Conservation (phyloP, 2,888 invertebrate species). For the Pycnomerus fuliginosus region DNA sequence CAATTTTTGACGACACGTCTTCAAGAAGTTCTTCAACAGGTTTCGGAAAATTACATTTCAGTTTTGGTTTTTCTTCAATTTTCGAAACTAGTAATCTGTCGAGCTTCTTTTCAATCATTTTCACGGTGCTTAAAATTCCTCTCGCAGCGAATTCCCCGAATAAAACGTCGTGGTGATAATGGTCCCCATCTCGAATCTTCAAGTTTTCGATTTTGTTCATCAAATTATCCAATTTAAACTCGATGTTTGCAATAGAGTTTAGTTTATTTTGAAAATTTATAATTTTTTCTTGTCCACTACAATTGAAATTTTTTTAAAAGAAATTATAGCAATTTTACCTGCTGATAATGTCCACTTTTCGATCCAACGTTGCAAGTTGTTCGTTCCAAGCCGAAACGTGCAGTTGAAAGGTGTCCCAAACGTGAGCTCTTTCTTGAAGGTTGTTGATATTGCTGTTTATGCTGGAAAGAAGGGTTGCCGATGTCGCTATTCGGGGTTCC, state of each 20-base stretch:
- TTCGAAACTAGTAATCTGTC: slow-evolving; percentile 37
- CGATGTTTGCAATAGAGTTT: slow-evolving; percentile 33
- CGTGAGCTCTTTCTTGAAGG: slow-evolving; percentile 55
- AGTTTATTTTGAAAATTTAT: slow-evolving; percentile 44
- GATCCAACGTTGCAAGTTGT: slow-evolving; percentile 55
- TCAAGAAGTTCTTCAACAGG: slow-evolving; percentile 46
- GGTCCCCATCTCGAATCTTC: slow-evolving; percentile 36
- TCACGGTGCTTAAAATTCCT: slow-evolving; percentile 50
- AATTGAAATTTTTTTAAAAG: neutral
- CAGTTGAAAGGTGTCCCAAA: slow-evolving; percentile 58
- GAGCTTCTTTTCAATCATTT: slow-evolving; percentile 48
- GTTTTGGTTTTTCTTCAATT: slow-evolving; percentile 32
- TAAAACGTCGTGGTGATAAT: slow-evolving; percentile 36
- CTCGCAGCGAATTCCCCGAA: slow-evolving; percentile 49
- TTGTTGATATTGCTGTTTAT: slow-evolving; percentile 55
- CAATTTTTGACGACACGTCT: slow-evolving; percentile 51
- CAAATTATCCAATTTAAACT: slow-evolving; percentile 36
- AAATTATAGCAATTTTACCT: slow-evolving; percentile 40
- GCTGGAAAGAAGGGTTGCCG: slow-evolving; percentile 47
- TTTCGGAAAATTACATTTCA: slow-evolving; percentile 46
- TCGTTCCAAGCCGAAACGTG: slow-evolving; percentile 59
- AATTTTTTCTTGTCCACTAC: slow-evolving; percentile 50
- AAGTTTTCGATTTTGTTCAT: slow-evolving; percentile 31
- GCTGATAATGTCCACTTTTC: slow-evolving; percentile 55
- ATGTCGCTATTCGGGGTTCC: slow-evolving; percentile 51